These are phyloP conservation scores for Nestor notabilis DNA, from an alignment of 2,113 vertebrate genomes.

Conservation along the genomic window DNA sequence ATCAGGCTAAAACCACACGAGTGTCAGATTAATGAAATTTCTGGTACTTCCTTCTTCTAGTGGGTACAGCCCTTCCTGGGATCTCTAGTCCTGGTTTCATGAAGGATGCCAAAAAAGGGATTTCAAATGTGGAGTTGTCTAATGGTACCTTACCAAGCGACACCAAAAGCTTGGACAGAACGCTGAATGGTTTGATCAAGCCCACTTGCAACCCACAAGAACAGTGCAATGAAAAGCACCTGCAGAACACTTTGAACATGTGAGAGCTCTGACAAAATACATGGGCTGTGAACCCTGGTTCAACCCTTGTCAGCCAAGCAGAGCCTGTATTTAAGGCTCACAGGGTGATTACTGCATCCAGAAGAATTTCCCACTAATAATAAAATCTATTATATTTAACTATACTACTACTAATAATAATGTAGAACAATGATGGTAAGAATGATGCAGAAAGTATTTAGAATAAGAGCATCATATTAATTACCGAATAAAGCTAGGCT, in stretches of 20 bases:
- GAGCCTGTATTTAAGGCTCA: background rate
- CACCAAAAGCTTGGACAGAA: background rate
- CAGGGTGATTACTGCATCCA: background rate
- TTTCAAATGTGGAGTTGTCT: background rate
- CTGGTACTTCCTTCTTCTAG: background rate
- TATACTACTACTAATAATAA: background rate
- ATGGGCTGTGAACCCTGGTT: accelerated
- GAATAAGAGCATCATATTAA: background rate
- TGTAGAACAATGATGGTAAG: background rate
- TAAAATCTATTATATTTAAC: background rate
- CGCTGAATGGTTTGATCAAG: accelerated
- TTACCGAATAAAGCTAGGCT: background rate
- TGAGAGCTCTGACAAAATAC: background rate
- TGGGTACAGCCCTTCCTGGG: background rate
- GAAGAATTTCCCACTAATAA: background rate
- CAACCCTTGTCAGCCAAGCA: background rate
- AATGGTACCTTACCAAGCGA: accelerated
- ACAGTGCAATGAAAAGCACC: background rate
- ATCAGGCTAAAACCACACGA: background rate
- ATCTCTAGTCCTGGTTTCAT: background rate
- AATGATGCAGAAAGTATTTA: background rate
- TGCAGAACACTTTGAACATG: background rate
- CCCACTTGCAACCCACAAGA: background rate
- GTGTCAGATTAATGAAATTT: background rate
- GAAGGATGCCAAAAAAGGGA: background rate